Conservation (phyloP, 2,113 vertebrate species). For the Malurus elegans region DNA sequence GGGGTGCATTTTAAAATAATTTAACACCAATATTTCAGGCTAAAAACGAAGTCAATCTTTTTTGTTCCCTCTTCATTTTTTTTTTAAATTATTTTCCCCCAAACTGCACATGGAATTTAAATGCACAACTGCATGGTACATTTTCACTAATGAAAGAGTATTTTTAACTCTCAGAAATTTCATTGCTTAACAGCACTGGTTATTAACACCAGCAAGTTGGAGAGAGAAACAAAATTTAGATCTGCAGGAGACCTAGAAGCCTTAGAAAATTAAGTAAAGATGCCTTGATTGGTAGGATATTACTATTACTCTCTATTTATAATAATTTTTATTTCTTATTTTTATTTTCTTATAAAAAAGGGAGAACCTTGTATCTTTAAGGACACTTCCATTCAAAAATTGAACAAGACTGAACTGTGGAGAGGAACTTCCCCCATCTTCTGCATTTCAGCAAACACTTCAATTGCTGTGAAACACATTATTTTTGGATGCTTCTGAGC, state of each 20-base stretch:
- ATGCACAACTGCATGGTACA: neutral
- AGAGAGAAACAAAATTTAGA: neutral
- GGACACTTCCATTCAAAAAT: neutral
- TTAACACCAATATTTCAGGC: neutral
- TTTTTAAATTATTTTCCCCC: neutral
- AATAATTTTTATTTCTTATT: neutral
- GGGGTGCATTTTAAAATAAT: constrained; percentile 22
- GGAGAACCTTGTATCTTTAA: neutral
- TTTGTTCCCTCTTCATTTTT: neutral
- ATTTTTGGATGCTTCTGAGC: neutral
- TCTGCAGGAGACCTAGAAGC: neutral
- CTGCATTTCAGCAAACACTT: neutral
- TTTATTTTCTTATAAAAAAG: neutral
- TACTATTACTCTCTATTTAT: neutral
- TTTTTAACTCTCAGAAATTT: neutral
- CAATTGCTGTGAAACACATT: neutral
- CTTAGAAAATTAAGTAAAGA: neutral
- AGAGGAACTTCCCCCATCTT: neutral
- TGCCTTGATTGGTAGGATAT: neutral
- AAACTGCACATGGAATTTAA: neutral
- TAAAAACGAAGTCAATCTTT: neutral
- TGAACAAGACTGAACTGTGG: neutral
- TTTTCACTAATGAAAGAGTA: neutral
- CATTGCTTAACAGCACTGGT: neutral
- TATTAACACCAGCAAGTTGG: neutral